Conservation (phyloP, 2,888 invertebrate genomes). For the Drosophila macrospina region DNA sequence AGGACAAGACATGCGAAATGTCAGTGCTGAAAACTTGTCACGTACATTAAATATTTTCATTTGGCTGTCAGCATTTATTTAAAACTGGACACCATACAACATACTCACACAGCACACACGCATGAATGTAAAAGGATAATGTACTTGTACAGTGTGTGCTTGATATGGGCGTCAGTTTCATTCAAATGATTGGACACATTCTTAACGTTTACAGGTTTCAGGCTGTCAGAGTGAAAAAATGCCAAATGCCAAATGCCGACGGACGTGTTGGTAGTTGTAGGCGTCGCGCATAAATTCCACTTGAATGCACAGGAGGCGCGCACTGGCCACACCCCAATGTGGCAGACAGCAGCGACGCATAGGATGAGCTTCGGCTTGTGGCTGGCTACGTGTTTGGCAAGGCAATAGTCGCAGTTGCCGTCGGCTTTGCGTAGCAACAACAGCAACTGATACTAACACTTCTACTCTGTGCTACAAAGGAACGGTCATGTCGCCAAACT, state of each 20-base stretch:
- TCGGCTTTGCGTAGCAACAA: slow-evolving; percentile 8
- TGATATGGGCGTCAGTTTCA: slow-evolving; percentile 16
- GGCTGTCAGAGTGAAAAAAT: slow-evolving; percentile 24
- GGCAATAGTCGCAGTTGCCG: slow-evolving; percentile 36
- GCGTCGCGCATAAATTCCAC: slow-evolving; percentile 61
- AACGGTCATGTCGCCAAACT: slow-evolving; percentile 39
- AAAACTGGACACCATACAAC: slow-evolving; percentile 52
- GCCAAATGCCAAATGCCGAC: slow-evolving; percentile 7
- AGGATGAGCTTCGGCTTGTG: slow-evolving; percentile 22
- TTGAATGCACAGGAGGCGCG: slow-evolving; percentile 55
- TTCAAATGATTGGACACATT: slow-evolving; percentile 24
- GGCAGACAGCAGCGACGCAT: slow-evolving; percentile 26
- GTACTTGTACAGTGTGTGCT: slow-evolving; percentile 5
- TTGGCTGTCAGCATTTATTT: slow-evolving; percentile 76
- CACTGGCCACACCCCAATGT: slow-evolving; percentile 46
- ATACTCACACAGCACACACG: slow-evolving; percentile 3
- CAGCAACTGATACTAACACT: not conserved
- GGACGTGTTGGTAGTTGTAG: slow-evolving; percentile 14
- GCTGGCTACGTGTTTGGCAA: slow-evolving; percentile 48
- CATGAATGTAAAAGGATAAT: slow-evolving; percentile 20
- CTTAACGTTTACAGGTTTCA: slow-evolving; percentile 37
- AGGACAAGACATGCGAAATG: slow-evolving; percentile 49
- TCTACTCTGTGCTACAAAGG: not conserved
- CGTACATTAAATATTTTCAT: slow-evolving; percentile 77
- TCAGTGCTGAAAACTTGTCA: slow-evolving; percentile 54